These are phyloP conservation scores for Tuberolachnus salignus DNA, from an alignment of 2,888 invertebrate species.

Conservation along the genomic window DNA sequence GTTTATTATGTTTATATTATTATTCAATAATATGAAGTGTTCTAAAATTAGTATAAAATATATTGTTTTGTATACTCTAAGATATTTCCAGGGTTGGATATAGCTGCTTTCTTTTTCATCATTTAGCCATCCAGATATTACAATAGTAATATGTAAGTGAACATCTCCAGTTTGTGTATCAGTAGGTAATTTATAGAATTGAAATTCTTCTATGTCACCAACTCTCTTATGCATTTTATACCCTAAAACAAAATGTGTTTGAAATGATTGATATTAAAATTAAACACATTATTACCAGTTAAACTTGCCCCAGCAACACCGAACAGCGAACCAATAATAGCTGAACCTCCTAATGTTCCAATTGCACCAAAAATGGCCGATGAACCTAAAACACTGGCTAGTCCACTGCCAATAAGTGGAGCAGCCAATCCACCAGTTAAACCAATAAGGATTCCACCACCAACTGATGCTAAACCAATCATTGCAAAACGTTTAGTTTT, in stretches of 20 bases:
- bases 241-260: slow-evolving; percentile 62
- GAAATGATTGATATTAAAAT: neutral
- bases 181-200: slow-evolving; percentile 66
- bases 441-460: slow-evolving; percentile 71
- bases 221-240: slow-evolving; percentile 73
- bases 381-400: slow-evolving; percentile 65
- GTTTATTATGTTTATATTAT: no score
- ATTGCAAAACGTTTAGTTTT: slow-evolving; percentile 69
- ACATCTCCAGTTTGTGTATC: slow-evolving; percentile 52
- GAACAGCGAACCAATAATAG: slow-evolving; percentile 69
- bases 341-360: slow-evolving; percentile 66
- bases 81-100: slow-evolving; percentile 32
- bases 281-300: slow-evolving; percentile 63
- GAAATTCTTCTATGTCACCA: slow-evolving; percentile 73
- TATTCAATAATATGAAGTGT: no score
- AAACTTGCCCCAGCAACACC: slow-evolving; percentile 74
- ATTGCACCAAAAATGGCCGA: slow-evolving; percentile 64
- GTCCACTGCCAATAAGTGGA: slow-evolving; percentile 68
- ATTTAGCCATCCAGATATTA: slow-evolving; percentile 71
- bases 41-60: neutral
- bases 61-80: slow-evolving; percentile 31
- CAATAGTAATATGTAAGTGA: slow-evolving; percentile 69
- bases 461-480: slow-evolving; percentile 70
- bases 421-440: slow-evolving; percentile 73
- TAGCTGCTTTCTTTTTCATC: slow-evolving; percentile 62